Percentiles rank a stretch among this genome's conserved stretches.
These are phyloP conservation scores for Onychorhynchus coronatus DNA, from an alignment of 2,113 vertebrate genomes.

Conservation along the genomic window DNA sequence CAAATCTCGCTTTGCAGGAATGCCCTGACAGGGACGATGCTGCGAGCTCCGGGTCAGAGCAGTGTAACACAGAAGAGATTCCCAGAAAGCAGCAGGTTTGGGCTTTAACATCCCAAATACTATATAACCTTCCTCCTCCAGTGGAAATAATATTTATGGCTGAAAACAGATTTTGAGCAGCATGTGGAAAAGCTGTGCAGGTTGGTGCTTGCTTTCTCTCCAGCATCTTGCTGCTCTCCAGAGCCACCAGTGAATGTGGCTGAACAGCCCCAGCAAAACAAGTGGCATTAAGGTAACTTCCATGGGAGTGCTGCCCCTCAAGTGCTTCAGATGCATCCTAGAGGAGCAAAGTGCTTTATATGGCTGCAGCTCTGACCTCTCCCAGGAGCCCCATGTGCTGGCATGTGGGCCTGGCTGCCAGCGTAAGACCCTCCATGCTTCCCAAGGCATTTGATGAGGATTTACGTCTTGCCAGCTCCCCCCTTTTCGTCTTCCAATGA, in stretches of 20 bases:
- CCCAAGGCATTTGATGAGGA: not conserved
- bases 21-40: not conserved
- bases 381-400: not conserved
- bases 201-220: not conserved
- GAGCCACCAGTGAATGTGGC: not conserved
- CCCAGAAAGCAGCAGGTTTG: not conserved
- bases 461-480: slow-evolving; percentile 28
- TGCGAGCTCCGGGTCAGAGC: not conserved
- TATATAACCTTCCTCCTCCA: not conserved
- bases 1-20: not conserved
- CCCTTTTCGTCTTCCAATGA: slow-evolving; percentile 28
- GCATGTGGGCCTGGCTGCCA: not conserved
- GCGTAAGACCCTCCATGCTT: not conserved
- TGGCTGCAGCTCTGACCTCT: not conserved
- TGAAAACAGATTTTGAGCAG: not conserved
- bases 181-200: not conserved
- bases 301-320: not conserved
- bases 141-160: not conserved
- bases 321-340: not conserved
- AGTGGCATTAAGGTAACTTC: not conserved
- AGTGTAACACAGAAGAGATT: not conserved
- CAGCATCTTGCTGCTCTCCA: not conserved
- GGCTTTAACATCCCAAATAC: not conserved
- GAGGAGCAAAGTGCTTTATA: not conserved
- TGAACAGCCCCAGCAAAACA: not conserved